phyloP scores from a whole-genome alignment of 2,113 vertebrate species.

The Microtus ochrogaster region DNA sequence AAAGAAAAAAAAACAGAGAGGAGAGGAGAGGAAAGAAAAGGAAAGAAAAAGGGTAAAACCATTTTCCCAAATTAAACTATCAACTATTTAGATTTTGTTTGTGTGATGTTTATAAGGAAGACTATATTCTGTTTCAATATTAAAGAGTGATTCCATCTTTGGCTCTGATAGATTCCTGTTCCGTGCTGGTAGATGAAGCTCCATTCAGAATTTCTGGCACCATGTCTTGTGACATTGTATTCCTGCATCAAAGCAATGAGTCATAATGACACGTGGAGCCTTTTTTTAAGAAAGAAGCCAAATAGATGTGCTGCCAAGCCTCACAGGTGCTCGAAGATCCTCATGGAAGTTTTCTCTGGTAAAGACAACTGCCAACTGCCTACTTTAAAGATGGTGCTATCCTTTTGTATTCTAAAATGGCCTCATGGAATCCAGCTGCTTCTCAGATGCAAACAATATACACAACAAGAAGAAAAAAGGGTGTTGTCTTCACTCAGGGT shows the following conservation, averaged over 20 bases:
- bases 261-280: conserved; percentile 56
- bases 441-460: not conserved
- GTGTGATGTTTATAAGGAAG: not conserved
- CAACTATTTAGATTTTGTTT: conserved; percentile 1
- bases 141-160: not conserved
- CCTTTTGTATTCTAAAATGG: not conserved
- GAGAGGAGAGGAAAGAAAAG: not conserved
- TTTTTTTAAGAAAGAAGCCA: conserved; percentile 62
- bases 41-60: not conserved
- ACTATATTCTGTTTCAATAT: not conserved
- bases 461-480: not conserved
- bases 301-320: conserved; percentile 64
- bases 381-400: conserved; percentile 41
- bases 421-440: conserved; percentile 50
- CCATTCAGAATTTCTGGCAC: conserved; percentile 52
- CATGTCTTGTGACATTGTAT: not conserved
- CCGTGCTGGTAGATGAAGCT: not conserved
- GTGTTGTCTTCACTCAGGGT: not conserved
- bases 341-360: conserved; percentile 31
- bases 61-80: not conserved
- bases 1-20: not conserved
- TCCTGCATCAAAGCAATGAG: not conserved
- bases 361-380: not conserved
- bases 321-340: conserved; percentile 52
- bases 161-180: conserved; percentile 31